Base-by-base conservation (phyloP, 35 echinoderm and acorn worm species). In the Amphiura filiformis region DNA sequence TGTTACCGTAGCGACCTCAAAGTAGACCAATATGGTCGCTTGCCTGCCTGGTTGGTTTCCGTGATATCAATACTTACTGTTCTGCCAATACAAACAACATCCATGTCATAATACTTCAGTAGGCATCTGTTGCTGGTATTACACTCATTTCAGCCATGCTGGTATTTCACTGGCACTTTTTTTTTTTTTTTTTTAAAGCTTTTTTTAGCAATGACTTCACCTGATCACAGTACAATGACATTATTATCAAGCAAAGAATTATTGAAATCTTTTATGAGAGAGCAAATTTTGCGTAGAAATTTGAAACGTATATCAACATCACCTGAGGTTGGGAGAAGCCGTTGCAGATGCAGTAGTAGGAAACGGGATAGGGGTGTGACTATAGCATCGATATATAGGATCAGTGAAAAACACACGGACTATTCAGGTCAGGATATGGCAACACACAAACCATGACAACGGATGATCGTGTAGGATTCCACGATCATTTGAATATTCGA, bases 361-460 rank as follows among this genome's bases (percentile, higher is more conserved):
- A 70, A 70, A 70, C 26, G 61, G 28, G 61, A 70, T 70, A 70
- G 61, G 61, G 61, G 61, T 70, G 61, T 70, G 61, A 70, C 61
- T 15, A 70, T 70, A 4, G 61, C 61, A 70, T 70, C 61, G 61
- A 70, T 70, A 70, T 70, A n/a, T 23, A 70, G 28, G 61, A 70
- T 70, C 17, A 70, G 61, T 70, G 2, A 15, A 70, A 52, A 70
- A 70, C 26, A 70, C 61, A 70, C 3, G 1, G n/a, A 70, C 1
- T 70, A 70, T 70, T 70, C 61, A 70, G 44, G 44, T 52, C 44
- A 52, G 61, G 61, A 70, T 70, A 70, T 70, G 9, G 61, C 26
- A n/a, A n/a, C 26, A 5, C 61, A 70, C 61, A 70, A 70, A 70
- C 26, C 61, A 52, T 11, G 44, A 70, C 61, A 30, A n/a, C 26